Base-by-base conservation (phyloP, 1,140 invertebrate species). In the Anastatus disparis region DNA sequence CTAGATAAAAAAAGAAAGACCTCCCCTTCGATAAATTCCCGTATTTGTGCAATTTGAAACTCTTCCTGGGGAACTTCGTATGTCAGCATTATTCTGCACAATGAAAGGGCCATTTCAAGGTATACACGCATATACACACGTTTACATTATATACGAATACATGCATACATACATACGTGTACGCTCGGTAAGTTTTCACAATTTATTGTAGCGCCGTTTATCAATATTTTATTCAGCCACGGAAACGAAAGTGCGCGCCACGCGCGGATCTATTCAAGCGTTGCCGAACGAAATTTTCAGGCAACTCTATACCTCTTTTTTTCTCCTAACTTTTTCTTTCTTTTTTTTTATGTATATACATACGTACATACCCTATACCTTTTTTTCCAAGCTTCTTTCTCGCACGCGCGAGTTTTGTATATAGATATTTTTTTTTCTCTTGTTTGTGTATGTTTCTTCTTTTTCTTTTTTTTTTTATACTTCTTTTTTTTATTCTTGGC, bases 1-100 rank as follows among this genome's bases (percentile, higher is more conserved):
- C n/a, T n/a, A n/a, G n/a, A n/a, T n/a, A n/a, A n/a, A n/a, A n/a
- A n/a, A n/a, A n/a, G n/a, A n/a, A n/a, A n/a, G n/a, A 46, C 20
- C 44, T 50, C 58, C 26, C 50, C 26, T 8, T 22, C 61, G 61
- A 71, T 71, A 71, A 71, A 71, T 71, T 59, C 53, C 35, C 52
- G 53, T 65, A 65, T 71, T 70, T 70, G 68, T 38, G 50, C 68
- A 63, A 70, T 70, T 65, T 50, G 69, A 71, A 71, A 65, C 50
- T 64, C 69, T 48, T 63, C 40, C 68, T 29, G 52, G n/a, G n/a
- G n/a, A 58, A 71, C 42, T 71, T 58, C 61, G 69, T 65, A 71
- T 50, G 69, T 71, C 69, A 71, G 69, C 69, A 64, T 64, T 71
- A 71, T 71, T 65, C 69, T 61, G 69, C 69, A 50, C 69, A 58